These are phyloP conservation scores for Phycodurus eques DNA, from an alignment of 2,113 vertebrate species.

Conservation along the genomic window DNA sequence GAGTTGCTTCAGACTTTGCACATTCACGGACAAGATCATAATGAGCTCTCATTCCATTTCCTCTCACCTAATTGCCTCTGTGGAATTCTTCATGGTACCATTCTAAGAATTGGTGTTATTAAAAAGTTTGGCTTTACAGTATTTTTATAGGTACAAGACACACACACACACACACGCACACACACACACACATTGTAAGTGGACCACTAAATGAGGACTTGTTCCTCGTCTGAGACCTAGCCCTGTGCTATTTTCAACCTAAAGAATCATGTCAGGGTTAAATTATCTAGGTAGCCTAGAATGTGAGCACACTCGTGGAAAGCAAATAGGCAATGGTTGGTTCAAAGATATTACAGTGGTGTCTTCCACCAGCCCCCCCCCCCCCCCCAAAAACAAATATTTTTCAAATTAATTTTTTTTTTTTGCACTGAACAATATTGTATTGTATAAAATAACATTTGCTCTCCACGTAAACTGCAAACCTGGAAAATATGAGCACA, in stretches of 20 bases:
- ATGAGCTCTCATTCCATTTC: constrained; percentile 14
- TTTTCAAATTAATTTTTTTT: too few relatives aligned
- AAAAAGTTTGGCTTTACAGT: constrained; percentile 37
- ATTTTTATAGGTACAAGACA: constrained; percentile 35
- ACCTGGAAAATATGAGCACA: too few relatives aligned
- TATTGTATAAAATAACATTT: too few relatives aligned
- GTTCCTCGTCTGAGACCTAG: constrained; percentile 68
- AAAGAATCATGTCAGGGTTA: constrained; percentile 65
- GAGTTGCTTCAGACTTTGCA: constrained; percentile 1
- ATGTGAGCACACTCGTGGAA: constrained; percentile 31
- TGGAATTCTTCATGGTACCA: constrained; percentile 21
- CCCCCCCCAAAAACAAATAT: too few relatives aligned
- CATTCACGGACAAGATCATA: constrained; percentile 13
- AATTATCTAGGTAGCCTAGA: constrained; percentile 61
- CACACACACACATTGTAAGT: constrained; percentile 37
- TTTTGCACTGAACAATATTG: too few relatives aligned
- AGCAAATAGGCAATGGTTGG: constrained; percentile 23
- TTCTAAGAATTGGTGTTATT: constrained; percentile 29
- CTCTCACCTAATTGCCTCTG: constrained; percentile 17
- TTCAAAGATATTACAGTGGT: constrained; percentile 17
- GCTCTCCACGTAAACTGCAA: too few relatives aligned
- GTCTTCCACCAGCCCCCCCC: too few relatives aligned
- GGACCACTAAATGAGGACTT: constrained; percentile 61
- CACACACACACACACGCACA: constrained; percentile 7
- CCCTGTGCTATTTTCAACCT: constrained; percentile 65